A percentile compares a stretch with the other conserved stretches of the same genome.
phyloP scores from a whole-genome alignment of 1,140 invertebrate genomes.

The Drosophila persimilis region DNA sequence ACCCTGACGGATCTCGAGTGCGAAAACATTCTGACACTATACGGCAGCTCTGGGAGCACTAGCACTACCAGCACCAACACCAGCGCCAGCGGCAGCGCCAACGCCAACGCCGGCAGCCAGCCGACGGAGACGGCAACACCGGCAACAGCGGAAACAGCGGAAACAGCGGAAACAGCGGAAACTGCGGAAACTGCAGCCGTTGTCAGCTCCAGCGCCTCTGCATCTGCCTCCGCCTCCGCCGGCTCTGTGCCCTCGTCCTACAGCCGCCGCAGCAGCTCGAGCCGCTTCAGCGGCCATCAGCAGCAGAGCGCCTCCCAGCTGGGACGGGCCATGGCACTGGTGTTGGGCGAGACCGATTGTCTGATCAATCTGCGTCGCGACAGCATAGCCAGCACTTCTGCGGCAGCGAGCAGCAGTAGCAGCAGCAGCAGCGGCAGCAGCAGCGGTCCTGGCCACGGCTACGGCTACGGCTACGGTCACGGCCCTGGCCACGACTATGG shows the following conservation, averaged over 20 bases:
- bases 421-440: background rate
- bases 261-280: conserved; percentile 23
- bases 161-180: conserved; percentile 1
- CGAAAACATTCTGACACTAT: conserved; percentile 72
- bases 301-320: conserved; percentile 58
- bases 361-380: conserved; percentile 78
- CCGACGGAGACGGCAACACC: background rate
- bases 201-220: conserved; percentile 1
- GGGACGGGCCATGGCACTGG: conserved; percentile 76
- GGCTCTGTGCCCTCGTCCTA: background rate
- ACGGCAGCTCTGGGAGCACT: conserved; percentile 16
- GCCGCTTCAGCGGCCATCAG: conserved; percentile 10
- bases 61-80: background rate
- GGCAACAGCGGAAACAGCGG: conserved; percentile 9
- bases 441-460: conserved; percentile 8
- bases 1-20: conserved; percentile 84
- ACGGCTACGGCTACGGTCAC: conserved; percentile 14
- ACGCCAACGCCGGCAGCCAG: too few species aligned
- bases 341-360: conserved; percentile 71
- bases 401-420: conserved; percentile 27
- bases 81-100: background rate
- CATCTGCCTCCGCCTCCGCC: too few species aligned
- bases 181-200: conserved; percentile 9
- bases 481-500: background rate
- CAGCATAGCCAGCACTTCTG: conserved; percentile 65